These are phyloP conservation scores for Thryonomys swinderianus DNA, from an alignment of 2,113 vertebrate species.

Conservation along the genomic window DNA sequence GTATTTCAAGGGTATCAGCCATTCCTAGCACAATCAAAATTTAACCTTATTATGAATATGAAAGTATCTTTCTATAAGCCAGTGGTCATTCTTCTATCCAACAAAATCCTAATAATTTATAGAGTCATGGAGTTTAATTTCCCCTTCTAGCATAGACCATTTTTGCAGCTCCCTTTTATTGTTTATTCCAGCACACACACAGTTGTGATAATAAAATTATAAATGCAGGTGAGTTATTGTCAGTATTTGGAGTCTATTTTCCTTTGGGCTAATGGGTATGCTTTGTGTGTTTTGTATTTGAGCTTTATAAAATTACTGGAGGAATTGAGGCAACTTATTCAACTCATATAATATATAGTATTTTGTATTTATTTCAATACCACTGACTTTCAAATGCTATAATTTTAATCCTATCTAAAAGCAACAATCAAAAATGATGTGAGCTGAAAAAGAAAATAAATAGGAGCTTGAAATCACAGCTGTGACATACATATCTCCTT, in stretches of 20 bases:
- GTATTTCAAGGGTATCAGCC: neutral
- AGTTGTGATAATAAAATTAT: neutral
- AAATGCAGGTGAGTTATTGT: neutral
- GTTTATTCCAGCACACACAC: neutral
- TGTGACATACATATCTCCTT: neutral
- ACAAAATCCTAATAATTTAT: neutral
- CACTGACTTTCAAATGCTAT: constrained; percentile 38
- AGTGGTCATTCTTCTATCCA: neutral
- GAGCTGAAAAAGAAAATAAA: neutral
- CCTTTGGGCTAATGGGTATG: neutral
- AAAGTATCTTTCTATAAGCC: neutral
- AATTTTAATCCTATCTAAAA: constrained; percentile 55
- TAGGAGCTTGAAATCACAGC: neutral
- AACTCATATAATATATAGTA: neutral
- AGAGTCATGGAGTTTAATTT: neutral
- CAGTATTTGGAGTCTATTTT: neutral
- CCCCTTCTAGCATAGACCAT: neutral
- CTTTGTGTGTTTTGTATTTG: neutral
- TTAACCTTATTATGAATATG: neutral
- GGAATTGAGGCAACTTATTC: constrained; percentile 4
- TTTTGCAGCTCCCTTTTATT: neutral
- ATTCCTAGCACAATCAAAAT: neutral
- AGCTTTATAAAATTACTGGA: neutral
- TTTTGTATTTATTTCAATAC: constrained; percentile 58
- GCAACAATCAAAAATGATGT: neutral